These are phyloP conservation scores for Thymelicus lineola DNA, from an alignment of 2,888 invertebrate species.

Conservation along the genomic window DNA sequence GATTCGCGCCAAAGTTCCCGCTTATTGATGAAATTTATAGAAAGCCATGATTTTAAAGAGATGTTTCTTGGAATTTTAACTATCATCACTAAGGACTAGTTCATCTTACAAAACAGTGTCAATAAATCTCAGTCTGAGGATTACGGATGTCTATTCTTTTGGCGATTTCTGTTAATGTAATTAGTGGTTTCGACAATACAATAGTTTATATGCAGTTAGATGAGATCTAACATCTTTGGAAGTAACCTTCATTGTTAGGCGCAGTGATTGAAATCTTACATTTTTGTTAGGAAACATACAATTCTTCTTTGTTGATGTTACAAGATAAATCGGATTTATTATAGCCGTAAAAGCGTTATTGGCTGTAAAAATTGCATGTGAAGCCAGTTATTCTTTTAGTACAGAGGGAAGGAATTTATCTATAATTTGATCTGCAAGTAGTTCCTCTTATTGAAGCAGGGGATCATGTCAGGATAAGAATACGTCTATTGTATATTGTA, in stretches of 20 bases:
- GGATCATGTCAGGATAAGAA: constrained; percentile 5
- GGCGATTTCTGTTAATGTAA: not conserved
- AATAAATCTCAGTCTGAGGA: too few relatives aligned
- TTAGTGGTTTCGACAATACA: not conserved
- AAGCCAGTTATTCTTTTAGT: constrained; percentile 22
- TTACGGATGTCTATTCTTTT: too few relatives aligned
- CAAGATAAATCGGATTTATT: constrained; percentile 52
- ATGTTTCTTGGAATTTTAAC: too few relatives aligned
- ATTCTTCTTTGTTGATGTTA: constrained; percentile 54
- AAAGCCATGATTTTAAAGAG: too few relatives aligned
- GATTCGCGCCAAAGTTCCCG: too few relatives aligned
- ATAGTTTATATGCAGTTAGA: not conserved
- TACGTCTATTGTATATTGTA: not conserved
- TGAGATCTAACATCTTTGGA: constrained; percentile 48
- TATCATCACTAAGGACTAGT: too few relatives aligned
- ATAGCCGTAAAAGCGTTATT: constrained; percentile 48
- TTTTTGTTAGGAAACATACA: constrained; percentile 58
- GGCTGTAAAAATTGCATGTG: constrained; percentile 47
- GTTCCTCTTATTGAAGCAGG: constrained; percentile 8
- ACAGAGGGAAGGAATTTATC: constrained; percentile 29
- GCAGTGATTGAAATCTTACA: constrained; percentile 66
- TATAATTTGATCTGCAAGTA: constrained; percentile 33
- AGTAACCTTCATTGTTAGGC: constrained; percentile 64
- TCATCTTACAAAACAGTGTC: too few relatives aligned
- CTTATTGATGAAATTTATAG: too few relatives aligned